phyloP scores from a whole-genome alignment of 2,113 vertebrate genomes.

The Tupaia chinensis region DNA sequence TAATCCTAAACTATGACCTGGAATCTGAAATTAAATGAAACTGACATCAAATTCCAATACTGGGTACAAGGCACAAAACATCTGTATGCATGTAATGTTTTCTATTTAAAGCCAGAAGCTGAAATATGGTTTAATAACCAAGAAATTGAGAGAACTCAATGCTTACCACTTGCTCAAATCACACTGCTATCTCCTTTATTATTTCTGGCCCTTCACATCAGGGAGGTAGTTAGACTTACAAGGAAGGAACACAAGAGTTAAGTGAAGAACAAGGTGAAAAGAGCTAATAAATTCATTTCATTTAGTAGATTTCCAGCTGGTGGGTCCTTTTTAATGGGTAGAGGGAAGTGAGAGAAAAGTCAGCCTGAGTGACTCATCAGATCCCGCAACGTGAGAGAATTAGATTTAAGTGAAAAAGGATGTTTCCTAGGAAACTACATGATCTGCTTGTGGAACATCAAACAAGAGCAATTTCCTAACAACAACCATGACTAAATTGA shows the following conservation, averaged over 20 bases:
- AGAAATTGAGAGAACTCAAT: constrained; percentile 21
- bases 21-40: constrained; percentile 62
- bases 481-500: constrained; percentile 87
- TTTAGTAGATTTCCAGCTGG: constrained; percentile 81
- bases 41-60: constrained; percentile 67
- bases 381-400: constrained; percentile 86
- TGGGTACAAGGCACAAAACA: neutral
- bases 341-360: constrained; percentile 83
- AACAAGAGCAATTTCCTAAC: constrained; percentile 89
- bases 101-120: constrained; percentile 58
- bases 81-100: constrained; percentile 31
- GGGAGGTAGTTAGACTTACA: constrained; percentile 44
- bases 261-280: constrained; percentile 72
- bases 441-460: constrained; percentile 89
- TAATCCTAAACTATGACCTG: neutral
- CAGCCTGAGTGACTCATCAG: constrained; percentile 87
- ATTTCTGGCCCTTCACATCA: constrained; percentile 37
- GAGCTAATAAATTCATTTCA: constrained; percentile 82
- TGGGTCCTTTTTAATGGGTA: constrained; percentile 83
- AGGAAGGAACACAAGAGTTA: constrained; percentile 78
- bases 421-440: constrained; percentile 92
- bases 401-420: constrained; percentile 89
- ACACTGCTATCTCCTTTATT: neutral
- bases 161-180: constrained; percentile 24
- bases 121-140: constrained; percentile 63